Conservation (phyloP, 2,797 vertebrate species). For the Labeo calbasu region DNA sequence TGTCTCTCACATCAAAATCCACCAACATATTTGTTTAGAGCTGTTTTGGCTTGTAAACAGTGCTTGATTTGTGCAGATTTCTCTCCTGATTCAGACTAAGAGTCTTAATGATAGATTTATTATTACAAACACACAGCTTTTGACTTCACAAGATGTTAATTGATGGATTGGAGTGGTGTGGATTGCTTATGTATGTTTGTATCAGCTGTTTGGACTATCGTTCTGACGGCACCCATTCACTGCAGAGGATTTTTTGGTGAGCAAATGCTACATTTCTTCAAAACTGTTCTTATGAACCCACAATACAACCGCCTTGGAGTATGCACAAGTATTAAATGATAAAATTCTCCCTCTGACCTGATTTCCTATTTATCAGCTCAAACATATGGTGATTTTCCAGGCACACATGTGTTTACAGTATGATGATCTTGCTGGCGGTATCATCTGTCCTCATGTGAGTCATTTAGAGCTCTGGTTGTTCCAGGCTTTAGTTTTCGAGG, state of each 20-base stretch:
- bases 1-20: no score
- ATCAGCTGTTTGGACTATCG: neutral
- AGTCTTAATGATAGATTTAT: neutral
- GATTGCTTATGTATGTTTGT: neutral
- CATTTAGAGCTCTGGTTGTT: neutral
- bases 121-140: neutral
- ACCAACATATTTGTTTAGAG: no score
- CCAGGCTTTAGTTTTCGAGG: neutral
- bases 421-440: neutral
- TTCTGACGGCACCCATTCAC: neutral
- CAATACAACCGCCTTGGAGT: neutral
- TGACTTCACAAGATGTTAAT: neutral
- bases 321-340: neutral
- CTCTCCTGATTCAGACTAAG: no score
- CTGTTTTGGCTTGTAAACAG: neutral
- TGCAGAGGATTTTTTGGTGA: no score
- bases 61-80: neutral
- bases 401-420: neutral
- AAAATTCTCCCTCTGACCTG: neutral
- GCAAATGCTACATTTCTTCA: neutral
- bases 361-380: constrained; percentile 6
- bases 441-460: neutral
- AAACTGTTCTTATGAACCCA: neutral
- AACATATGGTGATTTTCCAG: neutral
- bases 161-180: neutral